These are phyloP conservation scores for Jaculus jaculus DNA, from an alignment of 2,113 vertebrate species.

Conservation along the genomic window DNA sequence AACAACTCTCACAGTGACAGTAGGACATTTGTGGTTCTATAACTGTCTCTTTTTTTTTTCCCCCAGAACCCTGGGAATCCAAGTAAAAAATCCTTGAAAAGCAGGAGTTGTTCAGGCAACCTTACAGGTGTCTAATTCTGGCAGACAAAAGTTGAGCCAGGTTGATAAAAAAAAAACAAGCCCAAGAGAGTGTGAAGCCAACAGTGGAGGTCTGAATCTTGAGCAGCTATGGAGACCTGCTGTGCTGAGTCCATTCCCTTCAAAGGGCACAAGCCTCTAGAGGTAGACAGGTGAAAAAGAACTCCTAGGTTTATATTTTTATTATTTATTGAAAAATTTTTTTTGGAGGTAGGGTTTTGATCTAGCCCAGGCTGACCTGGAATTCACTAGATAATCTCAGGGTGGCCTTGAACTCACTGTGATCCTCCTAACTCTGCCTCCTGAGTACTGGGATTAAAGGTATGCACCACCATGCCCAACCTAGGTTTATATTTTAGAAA, in stretches of 20 bases:
- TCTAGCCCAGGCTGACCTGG: no score
- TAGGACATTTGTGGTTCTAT: background rate
- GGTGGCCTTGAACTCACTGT: no score
- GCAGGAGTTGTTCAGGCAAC: background rate
- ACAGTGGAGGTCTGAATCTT: background rate
- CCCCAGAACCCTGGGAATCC: background rate
- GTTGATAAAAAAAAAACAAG: background rate
- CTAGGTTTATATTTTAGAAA: no score
- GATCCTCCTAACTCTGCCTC: no score
- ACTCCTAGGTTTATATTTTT: no score
- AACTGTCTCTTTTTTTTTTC: no score
- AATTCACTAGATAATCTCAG: no score
- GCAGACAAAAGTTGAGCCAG: constrained; percentile 9
- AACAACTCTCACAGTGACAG: background rate
- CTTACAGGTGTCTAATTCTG: background rate
- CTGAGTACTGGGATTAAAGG: no score
- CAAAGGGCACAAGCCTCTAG: background rate
- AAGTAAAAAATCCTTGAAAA: background rate
- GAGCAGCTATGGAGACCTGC: background rate
- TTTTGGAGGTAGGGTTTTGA: no score
- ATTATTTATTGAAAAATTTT: no score
- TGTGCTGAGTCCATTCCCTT: background rate
- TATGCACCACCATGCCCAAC: no score
- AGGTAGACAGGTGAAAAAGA: background rate
- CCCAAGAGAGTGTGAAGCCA: background rate